Base-by-base conservation (phyloP, 2,797 vertebrate species). In the Poeciliopsis gracilis region DNA sequence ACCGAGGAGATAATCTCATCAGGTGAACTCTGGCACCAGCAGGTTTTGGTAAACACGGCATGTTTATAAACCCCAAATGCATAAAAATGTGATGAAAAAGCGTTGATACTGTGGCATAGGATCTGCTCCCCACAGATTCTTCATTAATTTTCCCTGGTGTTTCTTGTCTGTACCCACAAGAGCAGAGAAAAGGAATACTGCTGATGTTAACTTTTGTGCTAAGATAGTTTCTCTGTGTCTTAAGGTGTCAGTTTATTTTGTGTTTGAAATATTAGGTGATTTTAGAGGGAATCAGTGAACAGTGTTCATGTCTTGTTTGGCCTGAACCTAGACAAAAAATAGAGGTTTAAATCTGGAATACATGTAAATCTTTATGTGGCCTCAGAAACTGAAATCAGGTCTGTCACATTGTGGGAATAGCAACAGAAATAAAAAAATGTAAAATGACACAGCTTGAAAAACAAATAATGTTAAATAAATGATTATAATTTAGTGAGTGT, bases 1-100 rank as follows among this genome's bases (percentile, higher is more conserved):
- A 87, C 85, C 6, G 73, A 86, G 83, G 84, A 93, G 93, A 90
- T 94, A 91, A 93, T 94, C 92, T 92, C 87, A 90, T 90, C 92
- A 88, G 91, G 82, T 88, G 88, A 92, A 92, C 87, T 89, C 87
- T 84, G 86, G 88, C 85, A 83, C 81, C 66, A 79, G 63, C 77
- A 88, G 84, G 79, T 89, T 83, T 84, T 82, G 80, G 86, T 90
- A 93, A 93, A 93, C 91, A 94, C 78, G 76, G 43, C 28, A 63
- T 90, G 90, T 87, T 82, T 74, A 84, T 90, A 90, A 82, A 79
- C 28, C 80, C 81, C 85, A 91, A 84, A 87, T 82, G 76, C 78
- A 81, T 86, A 90, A 93, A 92, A 90, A 83, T 49, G 76, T 55
- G 77, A 79, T 88, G 89, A 91, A 51, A 51, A 25, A 23, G 49